These are phyloP conservation scores for Pampus argenteus DNA, from an alignment of 2,797 vertebrate genomes.

Conservation along the genomic window DNA sequence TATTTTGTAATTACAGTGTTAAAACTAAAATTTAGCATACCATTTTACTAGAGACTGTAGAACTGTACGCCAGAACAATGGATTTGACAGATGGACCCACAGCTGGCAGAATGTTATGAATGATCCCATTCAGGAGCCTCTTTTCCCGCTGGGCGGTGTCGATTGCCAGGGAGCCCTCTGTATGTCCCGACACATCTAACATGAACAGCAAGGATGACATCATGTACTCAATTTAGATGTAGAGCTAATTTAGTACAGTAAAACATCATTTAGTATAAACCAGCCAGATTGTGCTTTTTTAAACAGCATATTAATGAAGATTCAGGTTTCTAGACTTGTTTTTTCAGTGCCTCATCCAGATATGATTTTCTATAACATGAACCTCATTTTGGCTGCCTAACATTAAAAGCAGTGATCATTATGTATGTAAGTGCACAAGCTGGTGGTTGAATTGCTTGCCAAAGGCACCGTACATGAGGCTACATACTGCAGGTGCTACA, in stretches of 20 bases:
- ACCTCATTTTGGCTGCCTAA: background rate
- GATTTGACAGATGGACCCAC: slow-evolving; percentile 93
- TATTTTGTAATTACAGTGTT: background rate
- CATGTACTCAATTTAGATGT: background rate
- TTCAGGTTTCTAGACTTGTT: background rate
- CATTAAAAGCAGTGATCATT: background rate
- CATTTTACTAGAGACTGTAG: slow-evolving; percentile 96
- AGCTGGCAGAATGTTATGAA: slow-evolving; percentile 92
- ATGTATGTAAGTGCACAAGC: background rate
- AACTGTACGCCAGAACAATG: slow-evolving; percentile 94
- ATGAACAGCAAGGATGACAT: background rate
- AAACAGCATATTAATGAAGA: background rate
- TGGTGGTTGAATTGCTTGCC: background rate
- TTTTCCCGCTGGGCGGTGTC: slow-evolving; percentile 92
- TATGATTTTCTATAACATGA: background rate
- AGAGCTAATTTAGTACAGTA: background rate
- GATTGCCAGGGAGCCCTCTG: slow-evolving; percentile 87
- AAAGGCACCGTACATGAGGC: too few relatives aligned
- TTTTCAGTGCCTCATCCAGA: background rate
- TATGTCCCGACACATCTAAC: slow-evolving; percentile 85
- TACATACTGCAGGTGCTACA: background rate
- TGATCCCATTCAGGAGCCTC: slow-evolving; percentile 91
- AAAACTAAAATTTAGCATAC: slow-evolving; percentile 70
- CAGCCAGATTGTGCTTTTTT: background rate
- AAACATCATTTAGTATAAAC: background rate